Evolutionary conservation across 2,888 invertebrate genomes (phyloP).

Genomic region (Sussaba pulchella): DNA sequence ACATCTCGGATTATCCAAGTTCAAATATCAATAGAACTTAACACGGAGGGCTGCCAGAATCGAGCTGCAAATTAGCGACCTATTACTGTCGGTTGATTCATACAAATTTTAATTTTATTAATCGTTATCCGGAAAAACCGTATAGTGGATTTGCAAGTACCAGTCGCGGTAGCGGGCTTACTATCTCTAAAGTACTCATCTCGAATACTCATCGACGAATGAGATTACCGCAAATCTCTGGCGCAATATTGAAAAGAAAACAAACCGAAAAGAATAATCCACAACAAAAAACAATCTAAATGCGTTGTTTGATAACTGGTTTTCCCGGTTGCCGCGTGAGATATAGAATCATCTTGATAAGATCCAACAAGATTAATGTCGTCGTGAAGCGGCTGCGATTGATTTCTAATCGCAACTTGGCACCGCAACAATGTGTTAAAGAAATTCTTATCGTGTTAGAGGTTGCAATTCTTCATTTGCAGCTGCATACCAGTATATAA

Average conservation of each 20-base stretch:
- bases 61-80: no score
- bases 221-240: no score
- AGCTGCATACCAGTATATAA: no score
- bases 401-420: conserved; percentile 13
- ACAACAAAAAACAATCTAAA: not conserved
- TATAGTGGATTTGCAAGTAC: no score
- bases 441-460: not conserved
- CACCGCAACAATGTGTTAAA: not conserved
- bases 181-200: no score
- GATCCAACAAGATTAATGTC: not conserved
- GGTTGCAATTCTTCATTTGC: not conserved
- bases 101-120: no score
- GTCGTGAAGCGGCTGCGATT: not conserved
- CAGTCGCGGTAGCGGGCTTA: no score
- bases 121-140: no score
- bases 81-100: no score
- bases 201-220: no score
- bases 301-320: not conserved
- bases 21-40: no score
- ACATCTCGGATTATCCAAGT: not conserved
- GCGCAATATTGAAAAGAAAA: not conserved
- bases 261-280: not conserved
- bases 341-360: not conserved
- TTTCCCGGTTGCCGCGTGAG: not conserved
- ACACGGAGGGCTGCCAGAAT: no score